Evolutionary conservation across 2,888 invertebrate species (phyloP), one percentile per base, ranked within the genome.

Genomic region (Himalopsyche anomala): DNA sequence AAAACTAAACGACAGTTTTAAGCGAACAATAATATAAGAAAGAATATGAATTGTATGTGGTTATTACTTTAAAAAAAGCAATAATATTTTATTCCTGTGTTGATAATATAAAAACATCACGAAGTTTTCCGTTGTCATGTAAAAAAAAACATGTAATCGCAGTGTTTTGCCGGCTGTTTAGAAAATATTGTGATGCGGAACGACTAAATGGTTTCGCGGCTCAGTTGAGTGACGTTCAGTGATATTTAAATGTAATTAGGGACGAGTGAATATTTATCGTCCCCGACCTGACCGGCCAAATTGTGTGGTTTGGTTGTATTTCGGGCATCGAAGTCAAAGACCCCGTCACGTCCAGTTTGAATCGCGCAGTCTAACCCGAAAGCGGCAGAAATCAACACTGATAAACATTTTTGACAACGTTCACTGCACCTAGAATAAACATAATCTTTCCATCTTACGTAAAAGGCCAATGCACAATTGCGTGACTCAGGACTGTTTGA

Each of bases 281-380:
- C 85, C 56, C 81, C 42, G 69, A 74, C 62, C 85, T 51, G 81
- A 62, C 81, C 56, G 81, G 81, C 62, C 85, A 40, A 85, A 28
- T 85, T 74, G 85, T 85, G 40, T 54, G 79, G 74, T 36, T 36
- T 51, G 86, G 55, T 84, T 84, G 82, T 87, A 87, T 87, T 87
- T 87, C 84, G 86, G 86, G 80, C 86, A 82, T 79, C 42, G 82
- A 56, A 84, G 86, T 87, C 86, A 87, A 87, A 87, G 86, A 87
- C 86, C 86, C 74, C 84, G 69, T 40, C 62, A 19, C 62, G 19
- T 51, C 62, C 62, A 28, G 28, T 74, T 74, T 74, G 36, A 74
- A 74, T 74, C 74, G 74, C 38, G 74, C 74, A 15, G 38, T 74
- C 19, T 15, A 74, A 74, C 74, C 51, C 51, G 51, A 51, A 51